Base-by-base conservation (phyloP, 1,140 invertebrate genomes). In the Scaptomyza pallida region DNA sequence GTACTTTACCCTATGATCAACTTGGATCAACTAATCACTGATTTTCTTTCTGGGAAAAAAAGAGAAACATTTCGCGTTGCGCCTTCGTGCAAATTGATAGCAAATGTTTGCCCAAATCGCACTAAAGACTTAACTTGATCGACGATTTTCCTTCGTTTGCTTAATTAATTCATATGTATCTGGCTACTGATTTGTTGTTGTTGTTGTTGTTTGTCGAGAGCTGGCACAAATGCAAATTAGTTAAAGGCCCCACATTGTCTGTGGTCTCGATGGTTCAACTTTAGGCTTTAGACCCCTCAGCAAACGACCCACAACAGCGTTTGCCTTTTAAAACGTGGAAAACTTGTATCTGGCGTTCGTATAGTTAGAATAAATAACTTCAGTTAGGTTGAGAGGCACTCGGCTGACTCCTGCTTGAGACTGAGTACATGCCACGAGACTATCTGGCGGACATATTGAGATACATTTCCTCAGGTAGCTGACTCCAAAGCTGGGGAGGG, bases 351-450 rank as follows among this genome's bases (percentile, higher is more conserved):
- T 30, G 69, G 80, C 69, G 56, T 17, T 65, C 48, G 77, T 72
- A n/a, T n/a, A 74, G 65, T 78, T 81, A 75, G 81, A 86, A 86
- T 86, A 86, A 86, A 86, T 86, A 88, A 78, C 61, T 85, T 75
- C 56, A 23, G 56, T 48, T 59, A 9, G 8, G 26, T 41, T 26
- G 19, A 30, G 33, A 13, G 5, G 26, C 23, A 50, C 15, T 35
- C 12, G 23, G 23, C n/a, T 33, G 47, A 17, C 30, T 44, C 30
- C 35, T 23, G 33, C 23, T 26, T 6, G 2, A 4, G 23, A n/a
- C n/a, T n/a, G n/a, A n/a, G 8, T 23, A 55, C 61, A 71, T 71
- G 61, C 68, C 61, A 64, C 52, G 15, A 56, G 41, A 41, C 40
- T 64, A 64, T 64, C 68, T 71, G 61, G 45, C 51, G 68, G 68